These are phyloP conservation scores for Ophthalmolycus amberensis DNA, from an alignment of 2,113 vertebrate genomes.

Conservation along the genomic window DNA sequence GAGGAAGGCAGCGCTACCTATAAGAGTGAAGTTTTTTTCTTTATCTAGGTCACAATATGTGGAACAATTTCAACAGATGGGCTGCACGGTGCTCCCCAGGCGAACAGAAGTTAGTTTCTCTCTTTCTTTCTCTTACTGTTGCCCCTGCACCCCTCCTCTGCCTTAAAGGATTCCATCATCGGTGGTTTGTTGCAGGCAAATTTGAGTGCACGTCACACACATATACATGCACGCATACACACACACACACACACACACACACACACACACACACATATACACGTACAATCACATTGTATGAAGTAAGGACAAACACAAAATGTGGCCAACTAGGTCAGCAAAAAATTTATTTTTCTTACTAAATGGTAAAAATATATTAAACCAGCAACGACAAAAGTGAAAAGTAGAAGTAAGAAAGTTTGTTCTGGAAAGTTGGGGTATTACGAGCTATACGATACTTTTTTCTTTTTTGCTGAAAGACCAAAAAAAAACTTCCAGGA, in stretches of 20 bases:
- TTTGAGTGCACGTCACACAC: conserved; percentile 13
- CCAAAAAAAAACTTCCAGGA: too few relatives aligned
- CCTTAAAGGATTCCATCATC: conserved; percentile 69
- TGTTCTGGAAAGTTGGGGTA: neutral
- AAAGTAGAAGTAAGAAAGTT: neutral
- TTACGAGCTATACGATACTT: neutral
- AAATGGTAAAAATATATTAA: conserved; percentile 19
- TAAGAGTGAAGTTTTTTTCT: conserved; percentile 76
- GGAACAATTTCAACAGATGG: conserved; percentile 87
- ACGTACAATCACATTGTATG: conserved; percentile 3
- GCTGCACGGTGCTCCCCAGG: conserved; percentile 82
- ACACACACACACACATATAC: neutral
- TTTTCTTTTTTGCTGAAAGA: neutral
- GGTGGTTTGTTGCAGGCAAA: conserved; percentile 42
- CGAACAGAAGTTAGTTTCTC: conserved; percentile 84
- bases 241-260: neutral
- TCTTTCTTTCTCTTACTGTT: conserved; percentile 59
- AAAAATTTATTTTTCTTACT: conserved; percentile 32
- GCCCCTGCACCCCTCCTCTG: conserved; percentile 53
- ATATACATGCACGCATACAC: conserved; percentile 26
- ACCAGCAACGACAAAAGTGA: conserved; percentile 26
- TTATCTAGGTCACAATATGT: conserved; percentile 88
- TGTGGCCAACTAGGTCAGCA: conserved; percentile 66
- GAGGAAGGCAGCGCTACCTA: conserved; percentile 74
- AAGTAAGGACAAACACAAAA: conserved; percentile 29